A percentile compares a stretch with the other conserved stretches of the same genome.
Evolutionary conservation across 2,888 invertebrate genomes (phyloP).

Genomic region (Acanthosepion esculentum): DNA sequence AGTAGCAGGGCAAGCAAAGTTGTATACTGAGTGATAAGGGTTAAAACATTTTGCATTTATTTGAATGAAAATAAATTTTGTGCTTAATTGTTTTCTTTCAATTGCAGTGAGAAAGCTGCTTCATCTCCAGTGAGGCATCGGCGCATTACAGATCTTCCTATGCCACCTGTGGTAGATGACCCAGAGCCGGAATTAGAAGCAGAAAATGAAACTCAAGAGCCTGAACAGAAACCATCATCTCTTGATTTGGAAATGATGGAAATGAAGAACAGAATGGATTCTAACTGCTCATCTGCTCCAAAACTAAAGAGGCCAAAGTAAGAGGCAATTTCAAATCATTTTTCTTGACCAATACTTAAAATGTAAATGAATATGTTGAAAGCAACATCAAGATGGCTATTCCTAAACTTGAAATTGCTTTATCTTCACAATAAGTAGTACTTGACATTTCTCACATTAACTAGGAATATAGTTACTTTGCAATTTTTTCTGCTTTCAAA

Average conservation of each 20-base stretch:
- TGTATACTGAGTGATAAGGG: too few relatives aligned
- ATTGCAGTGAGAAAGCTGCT: constrained; percentile 47
- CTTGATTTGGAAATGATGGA: constrained; percentile 45
- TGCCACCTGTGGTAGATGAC: constrained; percentile 83
- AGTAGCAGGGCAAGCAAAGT: too few relatives aligned
- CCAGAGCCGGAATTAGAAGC: constrained; percentile 57
- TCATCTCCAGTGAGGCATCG: constrained; percentile 79
- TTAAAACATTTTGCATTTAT: too few relatives aligned
- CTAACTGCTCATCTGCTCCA: constrained; percentile 41
- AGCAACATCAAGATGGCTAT: too few relatives aligned
- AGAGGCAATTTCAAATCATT: constrained; percentile 41
- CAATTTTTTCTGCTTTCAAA: too few relatives aligned
- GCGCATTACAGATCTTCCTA: constrained; percentile 88
- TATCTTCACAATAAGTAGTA: too few relatives aligned
- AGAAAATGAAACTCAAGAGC: constrained; percentile 51
- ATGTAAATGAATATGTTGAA: too few relatives aligned
- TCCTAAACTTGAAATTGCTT: too few relatives aligned
- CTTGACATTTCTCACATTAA: too few relatives aligned
- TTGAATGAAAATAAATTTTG: not conserved
- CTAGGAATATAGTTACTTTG: too few relatives aligned
- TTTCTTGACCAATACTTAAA: too few relatives aligned
- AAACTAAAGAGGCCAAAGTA: constrained; percentile 66
- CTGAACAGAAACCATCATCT: constrained; percentile 16
- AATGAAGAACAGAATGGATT: constrained; percentile 42
- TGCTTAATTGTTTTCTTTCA: not conserved